phyloP scores from a whole-genome alignment of 2,113 vertebrate species.

The Crypturellus undulatus region DNA sequence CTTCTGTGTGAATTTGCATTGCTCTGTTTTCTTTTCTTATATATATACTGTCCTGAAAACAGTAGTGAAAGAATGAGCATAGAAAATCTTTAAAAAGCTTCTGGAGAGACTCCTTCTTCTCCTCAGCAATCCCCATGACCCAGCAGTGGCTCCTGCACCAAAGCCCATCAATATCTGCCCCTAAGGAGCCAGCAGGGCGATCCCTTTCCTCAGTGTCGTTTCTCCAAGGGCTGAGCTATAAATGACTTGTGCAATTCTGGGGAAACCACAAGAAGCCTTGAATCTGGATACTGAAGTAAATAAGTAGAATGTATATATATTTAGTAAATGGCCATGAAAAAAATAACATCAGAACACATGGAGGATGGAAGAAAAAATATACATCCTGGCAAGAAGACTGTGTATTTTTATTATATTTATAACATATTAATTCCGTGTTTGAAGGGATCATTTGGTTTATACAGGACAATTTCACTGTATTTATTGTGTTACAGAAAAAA shows the following conservation, averaged over 20 bases:
- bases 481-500: not conserved
- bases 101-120: not conserved
- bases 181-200: not conserved
- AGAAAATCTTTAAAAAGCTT: not conserved
- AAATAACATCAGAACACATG: not conserved
- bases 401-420: not conserved
- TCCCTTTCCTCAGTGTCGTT: not conserved
- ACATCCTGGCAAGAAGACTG: not conserved
- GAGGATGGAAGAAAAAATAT: not conserved
- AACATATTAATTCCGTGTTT: not conserved
- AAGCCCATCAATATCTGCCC: not conserved
- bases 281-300: not conserved
- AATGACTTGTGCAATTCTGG: constrained; percentile 40
- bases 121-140: not conserved
- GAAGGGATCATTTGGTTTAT: not conserved
- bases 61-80: not conserved
- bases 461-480: not conserved
- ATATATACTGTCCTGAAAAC: not conserved
- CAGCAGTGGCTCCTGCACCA: not conserved
- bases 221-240: not conserved
- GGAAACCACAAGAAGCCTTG: not conserved
- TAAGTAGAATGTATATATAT: not conserved
- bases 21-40: not conserved
- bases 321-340: constrained; percentile 25
- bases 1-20: not conserved